Evolutionary conservation across 2,113 vertebrate species (phyloP), one percentile per base, ranked within the genome.

Genomic region (Eretmochelys imbricata): DNA sequence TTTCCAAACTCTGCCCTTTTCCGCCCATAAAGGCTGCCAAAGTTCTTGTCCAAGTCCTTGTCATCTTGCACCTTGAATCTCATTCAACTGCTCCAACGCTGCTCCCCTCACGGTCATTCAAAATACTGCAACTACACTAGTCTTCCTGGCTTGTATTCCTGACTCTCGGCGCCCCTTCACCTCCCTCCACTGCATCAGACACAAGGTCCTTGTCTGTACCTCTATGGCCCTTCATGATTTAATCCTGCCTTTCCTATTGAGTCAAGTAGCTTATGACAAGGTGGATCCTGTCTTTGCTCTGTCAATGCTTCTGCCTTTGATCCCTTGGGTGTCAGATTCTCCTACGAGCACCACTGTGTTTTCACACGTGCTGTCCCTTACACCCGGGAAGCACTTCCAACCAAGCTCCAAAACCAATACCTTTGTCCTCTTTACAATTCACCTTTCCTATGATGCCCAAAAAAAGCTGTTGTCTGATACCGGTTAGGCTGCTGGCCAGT

Each of bases 401-500:
- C 24, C 24, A 12, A 25, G 27, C 24, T 31, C 76, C 76, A 80
- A 31, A 80, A 8, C 27, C 78, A 50, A 19, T 2, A n/a, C 48
- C 79, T 9, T 62, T 80, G 79, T 80, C 57, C 31, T 88, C 51
- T 62, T 65, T 54, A 50, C 84, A 87, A 83, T 38, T 46, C 59
- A 81, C 55, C 31, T 3, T 0, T 57, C 54, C 87, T 79, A 17
- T 4, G 5, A 4, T 1, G 1, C 25, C 20, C 80, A 83, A 10
- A 8, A 85, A 29, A 22, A 16, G 2, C 0, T 0, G 24, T 1
- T 1, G 17, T n/a, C 31, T 6, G 35, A n/a, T 16, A 69, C 62
- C 5, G 59, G 59, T 62, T 62, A n/a, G 49, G 51, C 42, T 22
- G 42, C 85, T 2, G 12, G 49, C 27, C 12, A 82, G 81, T 8